Conservation (phyloP, 2,888 invertebrate genomes). For the Saturnia pavonia region DNA sequence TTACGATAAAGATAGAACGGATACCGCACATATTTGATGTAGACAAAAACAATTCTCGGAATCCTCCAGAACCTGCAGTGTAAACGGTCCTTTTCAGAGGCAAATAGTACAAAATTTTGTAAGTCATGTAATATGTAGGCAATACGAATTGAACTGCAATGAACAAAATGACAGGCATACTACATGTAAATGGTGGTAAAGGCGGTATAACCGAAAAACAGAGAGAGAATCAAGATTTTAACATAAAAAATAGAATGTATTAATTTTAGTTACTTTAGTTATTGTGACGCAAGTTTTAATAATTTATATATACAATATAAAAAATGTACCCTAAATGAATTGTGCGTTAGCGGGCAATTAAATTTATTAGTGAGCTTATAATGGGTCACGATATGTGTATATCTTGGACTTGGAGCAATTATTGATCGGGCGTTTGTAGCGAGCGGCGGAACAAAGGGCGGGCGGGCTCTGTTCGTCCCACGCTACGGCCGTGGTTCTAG, state of each 20-base stretch:
- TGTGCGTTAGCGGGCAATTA: conserved; percentile 21
- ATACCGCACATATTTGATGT: background rate
- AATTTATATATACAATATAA: background rate
- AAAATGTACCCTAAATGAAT: conserved; percentile 4
- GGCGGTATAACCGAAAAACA: background rate
- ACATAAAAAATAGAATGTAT: too few species aligned
- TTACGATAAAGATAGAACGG: conserved; percentile 14
- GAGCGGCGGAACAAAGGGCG: conserved; percentile 56
- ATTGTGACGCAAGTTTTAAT: background rate
- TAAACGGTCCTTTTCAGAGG: background rate
- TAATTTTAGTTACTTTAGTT: too few species aligned
- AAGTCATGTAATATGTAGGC: too few species aligned
- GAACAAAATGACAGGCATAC: background rate
- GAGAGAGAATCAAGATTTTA: background rate
- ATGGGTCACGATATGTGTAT: conserved; percentile 35
- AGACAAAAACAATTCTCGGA: background rate
- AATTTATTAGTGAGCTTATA: conserved; percentile 31
- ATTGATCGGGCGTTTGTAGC: conserved; percentile 52
- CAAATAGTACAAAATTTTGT: background rate
- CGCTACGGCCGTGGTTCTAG: conserved; percentile 25
- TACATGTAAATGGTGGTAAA: background rate
- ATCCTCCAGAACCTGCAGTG: background rate
- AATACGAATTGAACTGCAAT: background rate
- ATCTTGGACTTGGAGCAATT: conserved; percentile 42
- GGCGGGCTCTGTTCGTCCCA: conserved; percentile 35